Conservation (phyloP, 2,113 vertebrate species). For the Neotoma lepida region DNA sequence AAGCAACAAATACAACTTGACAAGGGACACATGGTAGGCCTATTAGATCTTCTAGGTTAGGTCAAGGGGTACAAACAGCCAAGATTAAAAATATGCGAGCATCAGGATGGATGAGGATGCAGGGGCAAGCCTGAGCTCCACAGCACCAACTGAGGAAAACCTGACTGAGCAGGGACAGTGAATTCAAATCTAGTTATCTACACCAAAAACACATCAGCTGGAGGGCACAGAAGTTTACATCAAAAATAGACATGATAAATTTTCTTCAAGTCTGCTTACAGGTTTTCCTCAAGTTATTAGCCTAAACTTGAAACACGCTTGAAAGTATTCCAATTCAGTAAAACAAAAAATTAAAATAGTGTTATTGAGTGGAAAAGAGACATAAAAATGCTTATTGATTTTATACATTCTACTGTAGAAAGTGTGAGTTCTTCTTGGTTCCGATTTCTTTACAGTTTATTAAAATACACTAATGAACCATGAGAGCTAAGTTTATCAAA, state of each 20-base stretch:
- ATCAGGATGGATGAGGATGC: too few relatives aligned
- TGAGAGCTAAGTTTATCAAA: background rate
- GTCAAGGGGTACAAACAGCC: background rate
- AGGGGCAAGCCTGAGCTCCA: background rate
- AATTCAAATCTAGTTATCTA: background rate
- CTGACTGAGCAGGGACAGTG: background rate
- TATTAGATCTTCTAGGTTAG: background rate
- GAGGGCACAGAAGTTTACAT: background rate
- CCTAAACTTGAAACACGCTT: background rate
- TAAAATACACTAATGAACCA: background rate
- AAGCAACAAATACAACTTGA: background rate
- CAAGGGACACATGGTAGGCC: background rate
- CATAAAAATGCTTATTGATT: background rate
- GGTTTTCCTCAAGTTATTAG: background rate
- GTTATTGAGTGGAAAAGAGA: background rate
- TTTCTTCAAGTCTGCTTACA: background rate
- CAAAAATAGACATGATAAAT: background rate
- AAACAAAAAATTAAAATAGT: background rate
- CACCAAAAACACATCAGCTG: background rate
- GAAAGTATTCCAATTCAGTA: background rate
- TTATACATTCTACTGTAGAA: background rate
- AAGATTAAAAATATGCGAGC: background rate
- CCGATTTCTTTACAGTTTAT: slow-evolving; percentile 5
- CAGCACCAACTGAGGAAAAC: background rate
- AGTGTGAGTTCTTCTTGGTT: background rate